Evolutionary conservation across 2,113 vertebrate genomes (phyloP).

Genomic region (Eretmodus cyanostictus): DNA sequence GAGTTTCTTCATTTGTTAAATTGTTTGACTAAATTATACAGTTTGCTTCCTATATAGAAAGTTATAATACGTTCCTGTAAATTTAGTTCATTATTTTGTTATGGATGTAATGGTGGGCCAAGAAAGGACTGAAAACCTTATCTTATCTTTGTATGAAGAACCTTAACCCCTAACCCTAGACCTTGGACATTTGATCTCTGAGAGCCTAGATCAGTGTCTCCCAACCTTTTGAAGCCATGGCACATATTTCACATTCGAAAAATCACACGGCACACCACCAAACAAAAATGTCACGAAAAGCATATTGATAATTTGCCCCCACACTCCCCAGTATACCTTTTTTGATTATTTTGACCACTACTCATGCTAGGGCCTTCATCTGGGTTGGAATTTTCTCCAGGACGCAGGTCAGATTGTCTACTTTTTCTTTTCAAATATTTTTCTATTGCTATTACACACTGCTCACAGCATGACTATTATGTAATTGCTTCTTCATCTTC

Average conservation of each 20-base stretch:
- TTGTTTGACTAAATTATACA: background rate
- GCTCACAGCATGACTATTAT: background rate
- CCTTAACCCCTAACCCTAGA: background rate
- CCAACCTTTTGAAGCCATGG: background rate
- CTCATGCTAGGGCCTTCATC: background rate
- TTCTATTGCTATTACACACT: background rate
- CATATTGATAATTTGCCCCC: accelerated
- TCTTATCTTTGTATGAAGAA: background rate
- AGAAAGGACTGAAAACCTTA: background rate
- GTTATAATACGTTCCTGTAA: background rate
- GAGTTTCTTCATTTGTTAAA: background rate
- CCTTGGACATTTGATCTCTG: background rate
- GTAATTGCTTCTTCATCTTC: background rate
- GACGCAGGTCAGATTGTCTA: accelerated
- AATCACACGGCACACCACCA: background rate
- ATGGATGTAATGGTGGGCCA: background rate
- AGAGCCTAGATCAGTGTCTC: background rate
- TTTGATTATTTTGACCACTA: background rate
- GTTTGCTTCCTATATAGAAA: background rate
- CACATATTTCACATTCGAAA: background rate
- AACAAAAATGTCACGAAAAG: background rate
- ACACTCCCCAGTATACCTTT: background rate
- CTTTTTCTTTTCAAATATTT: background rate
- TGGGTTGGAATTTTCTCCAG: background rate
- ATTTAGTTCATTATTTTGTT: background rate